Percentiles rank a stretch among this genome's conserved stretches.
Evolutionary conservation across 2,888 invertebrate genomes (phyloP).

Genomic region (Drosophila engyochracea): DNA sequence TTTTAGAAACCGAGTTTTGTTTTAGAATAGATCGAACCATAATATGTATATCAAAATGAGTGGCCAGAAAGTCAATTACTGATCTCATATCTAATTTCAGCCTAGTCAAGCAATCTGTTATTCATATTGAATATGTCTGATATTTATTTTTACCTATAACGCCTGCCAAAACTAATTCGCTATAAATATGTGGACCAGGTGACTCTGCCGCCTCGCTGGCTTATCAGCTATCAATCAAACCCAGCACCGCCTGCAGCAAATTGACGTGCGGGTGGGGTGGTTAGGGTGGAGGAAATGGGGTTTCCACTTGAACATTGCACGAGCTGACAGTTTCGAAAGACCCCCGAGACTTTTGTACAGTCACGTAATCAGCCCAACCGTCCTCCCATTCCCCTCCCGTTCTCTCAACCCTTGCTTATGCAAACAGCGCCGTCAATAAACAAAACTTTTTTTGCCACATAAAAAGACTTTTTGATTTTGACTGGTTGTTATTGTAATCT

Average conservation of each 20-base stretch:
- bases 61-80: slow-evolving; percentile 4
- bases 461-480: slow-evolving; percentile 62
- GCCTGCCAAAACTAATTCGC: slow-evolving; percentile 24
- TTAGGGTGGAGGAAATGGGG: not conserved
- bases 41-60: not conserved
- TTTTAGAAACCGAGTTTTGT: slow-evolving; percentile 1
- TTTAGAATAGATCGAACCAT: no score
- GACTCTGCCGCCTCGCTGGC: slow-evolving; percentile 16
- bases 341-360: slow-evolving; percentile 65
- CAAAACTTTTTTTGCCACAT: slow-evolving; percentile 62
- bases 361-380: slow-evolving; percentile 66
- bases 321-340: slow-evolving; percentile 47
- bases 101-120: slow-evolving; percentile 35
- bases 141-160: slow-evolving; percentile 23
- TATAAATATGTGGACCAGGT: slow-evolving; percentile 38
- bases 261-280: not conserved
- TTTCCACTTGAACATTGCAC: slow-evolving; percentile 66
- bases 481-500: slow-evolving; percentile 31
- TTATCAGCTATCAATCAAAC: slow-evolving; percentile 63
- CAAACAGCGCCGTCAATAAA: slow-evolving; percentile 53
- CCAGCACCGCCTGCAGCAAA: slow-evolving; percentile 37
- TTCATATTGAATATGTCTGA: slow-evolving; percentile 15
- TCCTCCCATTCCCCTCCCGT: slow-evolving; percentile 5
- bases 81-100: not conserved
- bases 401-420: slow-evolving; percentile 9